These are phyloP conservation scores for Amphibalanus amphitrite DNA, from an alignment of 1,140 invertebrate genomes.

Conservation along the genomic window DNA sequence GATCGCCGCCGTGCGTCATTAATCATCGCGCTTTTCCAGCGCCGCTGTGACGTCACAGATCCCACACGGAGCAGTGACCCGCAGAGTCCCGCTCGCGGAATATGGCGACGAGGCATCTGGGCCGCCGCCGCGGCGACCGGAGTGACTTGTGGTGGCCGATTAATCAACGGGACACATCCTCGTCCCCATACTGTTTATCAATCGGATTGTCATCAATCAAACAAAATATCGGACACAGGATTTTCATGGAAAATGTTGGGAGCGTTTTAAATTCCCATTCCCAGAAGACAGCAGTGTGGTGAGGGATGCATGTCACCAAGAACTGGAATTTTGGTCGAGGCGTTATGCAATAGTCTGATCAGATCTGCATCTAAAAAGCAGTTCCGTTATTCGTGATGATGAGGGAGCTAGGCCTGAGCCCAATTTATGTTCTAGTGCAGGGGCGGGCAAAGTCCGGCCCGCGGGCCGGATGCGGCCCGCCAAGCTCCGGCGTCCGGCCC, in stretches of 20 bases:
- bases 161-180: no score
- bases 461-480: no score
- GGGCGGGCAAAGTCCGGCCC: no score
- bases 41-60: not conserved
- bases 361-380: no score
- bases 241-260: not conserved
- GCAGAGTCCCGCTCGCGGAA: not conserved
- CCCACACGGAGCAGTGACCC: no score
- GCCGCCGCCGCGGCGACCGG: no score
- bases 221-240: not conserved
- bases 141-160: no score
- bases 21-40: not conserved
- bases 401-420: no score
- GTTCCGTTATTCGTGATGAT: no score
- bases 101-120: not conserved
- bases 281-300: not conserved
- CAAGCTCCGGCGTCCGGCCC: no score
- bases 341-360: not conserved
- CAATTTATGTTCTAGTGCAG: no score
- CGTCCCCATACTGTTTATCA: not conserved
- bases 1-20: not conserved
- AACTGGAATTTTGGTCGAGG: not conserved
- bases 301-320: no score
- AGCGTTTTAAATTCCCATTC: not conserved
- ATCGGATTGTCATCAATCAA: not conserved